A percentile compares a stretch with the other conserved stretches of the same genome.
These are phyloP conservation scores for Cryptomyrus ogoouensis DNA, from an alignment of 2,113 vertebrate species.

Conservation along the genomic window DNA sequence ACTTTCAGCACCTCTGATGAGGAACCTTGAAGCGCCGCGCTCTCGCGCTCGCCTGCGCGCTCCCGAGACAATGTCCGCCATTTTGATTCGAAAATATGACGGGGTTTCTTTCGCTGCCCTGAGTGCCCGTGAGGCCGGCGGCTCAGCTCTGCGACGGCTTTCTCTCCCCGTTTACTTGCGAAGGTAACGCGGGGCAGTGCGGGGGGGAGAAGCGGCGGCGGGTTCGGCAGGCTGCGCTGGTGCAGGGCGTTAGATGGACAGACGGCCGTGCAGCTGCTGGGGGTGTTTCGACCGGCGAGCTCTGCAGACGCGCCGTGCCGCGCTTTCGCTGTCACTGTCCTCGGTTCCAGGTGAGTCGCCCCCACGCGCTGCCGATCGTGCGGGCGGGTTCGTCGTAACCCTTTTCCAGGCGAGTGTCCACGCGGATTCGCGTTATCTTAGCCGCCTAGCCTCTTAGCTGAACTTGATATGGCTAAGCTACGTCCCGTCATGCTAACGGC, in stretches of 20 bases:
- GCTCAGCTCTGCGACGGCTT: background rate
- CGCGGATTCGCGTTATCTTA: background rate
- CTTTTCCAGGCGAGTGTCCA: background rate
- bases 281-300: conserved; percentile 6
- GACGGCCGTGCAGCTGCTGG: background rate
- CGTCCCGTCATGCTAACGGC: background rate
- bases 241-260: background rate
- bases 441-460: background rate
- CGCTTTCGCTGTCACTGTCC: background rate
- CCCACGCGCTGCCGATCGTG: background rate
- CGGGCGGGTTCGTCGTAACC: background rate
- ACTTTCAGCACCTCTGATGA: background rate
- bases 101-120: conserved; percentile 19
- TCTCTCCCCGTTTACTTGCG: background rate
- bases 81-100: conserved; percentile 30
- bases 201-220: background rate
- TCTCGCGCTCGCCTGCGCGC: conserved; percentile 9
- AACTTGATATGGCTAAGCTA: background rate
- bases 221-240: background rate
- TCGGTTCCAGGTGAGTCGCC: conserved; percentile 8
- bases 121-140: conserved; percentile 10
- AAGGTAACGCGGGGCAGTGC: background rate
- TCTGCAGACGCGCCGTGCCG: background rate
- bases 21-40: background rate
- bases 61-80: conserved; percentile 25